Evolutionary conservation across 2,113 vertebrate species (phyloP).

Genomic region (Chloropsis hardwickii): DNA sequence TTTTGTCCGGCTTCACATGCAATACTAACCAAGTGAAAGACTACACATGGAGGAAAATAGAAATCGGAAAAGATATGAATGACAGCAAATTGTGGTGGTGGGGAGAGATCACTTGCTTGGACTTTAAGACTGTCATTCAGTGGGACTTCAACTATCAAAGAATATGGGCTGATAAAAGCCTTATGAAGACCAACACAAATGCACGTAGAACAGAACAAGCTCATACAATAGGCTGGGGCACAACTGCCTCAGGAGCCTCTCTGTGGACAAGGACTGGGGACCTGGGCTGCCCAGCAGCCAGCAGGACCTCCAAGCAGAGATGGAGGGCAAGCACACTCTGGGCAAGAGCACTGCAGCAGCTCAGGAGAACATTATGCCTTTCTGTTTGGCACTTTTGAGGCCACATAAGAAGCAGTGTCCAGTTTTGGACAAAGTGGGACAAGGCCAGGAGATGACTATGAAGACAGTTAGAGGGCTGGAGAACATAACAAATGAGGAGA

Average conservation of each 20-base stretch:
- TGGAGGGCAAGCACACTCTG: not conserved
- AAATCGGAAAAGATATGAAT: not conserved
- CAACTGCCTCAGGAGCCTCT: not conserved
- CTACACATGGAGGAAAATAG: not conserved
- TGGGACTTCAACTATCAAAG: not conserved
- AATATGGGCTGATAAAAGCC: not conserved
- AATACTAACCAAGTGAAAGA: not conserved
- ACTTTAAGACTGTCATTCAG: not conserved
- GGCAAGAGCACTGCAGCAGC: not conserved
- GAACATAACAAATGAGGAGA: not conserved
- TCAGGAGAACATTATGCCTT: not conserved
- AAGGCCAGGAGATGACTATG: not conserved
- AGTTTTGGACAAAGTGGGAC: not conserved
- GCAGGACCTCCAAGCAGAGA: not conserved
- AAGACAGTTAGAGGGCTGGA: not conserved
- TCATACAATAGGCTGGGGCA: not conserved
- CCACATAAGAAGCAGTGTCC: not conserved
- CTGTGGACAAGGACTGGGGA: not conserved
- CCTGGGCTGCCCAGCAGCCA: not conserved
- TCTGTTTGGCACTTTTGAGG: not conserved
- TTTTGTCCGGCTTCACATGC: not conserved
- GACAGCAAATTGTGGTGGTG: not conserved
- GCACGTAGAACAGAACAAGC: not conserved
- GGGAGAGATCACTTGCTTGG: not conserved
- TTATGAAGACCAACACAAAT: not conserved